Conservation (phyloP, 2,888 invertebrate genomes). For the Pandemis corylana region DNA sequence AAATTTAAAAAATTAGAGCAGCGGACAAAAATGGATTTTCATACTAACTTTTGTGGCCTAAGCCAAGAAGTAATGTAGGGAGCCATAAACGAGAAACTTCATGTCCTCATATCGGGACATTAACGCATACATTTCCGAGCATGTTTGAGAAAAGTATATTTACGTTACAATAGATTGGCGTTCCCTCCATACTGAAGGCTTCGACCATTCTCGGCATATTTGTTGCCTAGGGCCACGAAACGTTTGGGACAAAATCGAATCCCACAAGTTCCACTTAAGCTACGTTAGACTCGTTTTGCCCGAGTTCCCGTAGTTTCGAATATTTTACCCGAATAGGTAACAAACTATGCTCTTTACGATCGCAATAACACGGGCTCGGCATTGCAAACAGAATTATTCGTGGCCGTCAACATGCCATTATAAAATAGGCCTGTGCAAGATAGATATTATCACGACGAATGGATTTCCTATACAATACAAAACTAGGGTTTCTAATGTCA, state of each 20-base stretch:
- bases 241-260: slow-evolving; percentile 6
- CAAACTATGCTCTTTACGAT: slow-evolving; percentile 33
- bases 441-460: too few species aligned
- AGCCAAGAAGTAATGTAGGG: too few species aligned
- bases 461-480: too few species aligned
- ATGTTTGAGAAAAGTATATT: neutral
- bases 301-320: slow-evolving; percentile 8
- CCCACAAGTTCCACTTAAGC: slow-evolving; percentile 15
- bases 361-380: slow-evolving; percentile 17
- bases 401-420: neutral
- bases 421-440: neutral
- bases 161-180: neutral
- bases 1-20: too few species aligned
- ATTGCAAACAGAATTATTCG: slow-evolving; percentile 32
- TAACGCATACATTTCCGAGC: too few species aligned
- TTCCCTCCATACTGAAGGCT: neutral
- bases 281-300: neutral
- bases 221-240: neutral
- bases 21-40: too few species aligned
- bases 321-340: slow-evolving; percentile 23
- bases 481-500: too few species aligned
- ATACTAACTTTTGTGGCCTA: too few species aligned
- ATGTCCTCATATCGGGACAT: too few species aligned
- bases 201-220: neutral
- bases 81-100: too few species aligned